Base-by-base conservation (phyloP, 2,888 invertebrate genomes). In the Nemapogon koenigi region DNA sequence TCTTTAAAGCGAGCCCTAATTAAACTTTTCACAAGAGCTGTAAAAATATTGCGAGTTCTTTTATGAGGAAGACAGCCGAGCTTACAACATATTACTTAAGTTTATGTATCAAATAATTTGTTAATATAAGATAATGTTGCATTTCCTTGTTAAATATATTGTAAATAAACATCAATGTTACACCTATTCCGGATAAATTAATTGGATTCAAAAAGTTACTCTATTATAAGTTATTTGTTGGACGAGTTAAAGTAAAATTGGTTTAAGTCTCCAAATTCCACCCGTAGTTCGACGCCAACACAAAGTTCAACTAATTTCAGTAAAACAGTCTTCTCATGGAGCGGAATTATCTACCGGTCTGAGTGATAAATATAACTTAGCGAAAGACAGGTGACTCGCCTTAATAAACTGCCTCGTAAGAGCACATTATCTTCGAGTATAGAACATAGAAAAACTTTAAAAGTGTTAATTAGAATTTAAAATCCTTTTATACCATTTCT, bases 1-100 rank as follows among this genome's bases (percentile, higher is more conserved):
- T 69, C 67, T 65, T 66, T 65, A 63, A 68, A 59, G 55, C 57
- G 62, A 55, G 57, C 55, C 53, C 63, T 71, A 75, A 75, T 78
- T 72, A 73, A 76, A 73, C 63, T 72, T 75, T 64, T 61, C 62
- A 60, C 57, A 47, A 54, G 53, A 59, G 58, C 53, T 61, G 57
- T 65, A 62, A 67, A 65, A 67, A 66, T 72, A 70, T 66, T 59
- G 59, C 59, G 55, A 57, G 57, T 61, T 59, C n/a, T n/a, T n/a
- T n/a, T n/a, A n/a, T n/a, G n/a, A n/a, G n/a, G n/a, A n/a, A n/a
- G n/a, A n/a, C n/a, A n/a, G n/a, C n/a, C n/a, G n/a, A n/a, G n/a
- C n/a, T n/a, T n/a, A n/a, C n/a, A n/a, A n/a, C n/a, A n/a, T n/a
- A n/a, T n/a, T n/a, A n/a, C n/a, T n/a, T n/a, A n/a, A n/a, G n/a